Base-by-base conservation (phyloP, 2,888 invertebrate species). In the Apoda limacodes region DNA sequence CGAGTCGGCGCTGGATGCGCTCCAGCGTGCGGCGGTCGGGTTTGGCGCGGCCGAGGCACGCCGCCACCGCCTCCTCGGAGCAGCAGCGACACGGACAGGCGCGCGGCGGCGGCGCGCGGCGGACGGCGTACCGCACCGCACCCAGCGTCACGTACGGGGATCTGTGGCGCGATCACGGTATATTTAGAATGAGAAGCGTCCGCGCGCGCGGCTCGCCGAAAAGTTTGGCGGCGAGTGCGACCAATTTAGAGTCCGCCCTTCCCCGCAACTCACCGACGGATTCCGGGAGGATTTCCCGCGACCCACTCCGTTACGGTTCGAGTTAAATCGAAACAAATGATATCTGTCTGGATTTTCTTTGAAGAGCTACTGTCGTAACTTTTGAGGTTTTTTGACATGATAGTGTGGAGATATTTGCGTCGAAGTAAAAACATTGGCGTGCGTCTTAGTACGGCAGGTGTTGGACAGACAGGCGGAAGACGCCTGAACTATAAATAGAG, bases 1-100 rank as follows among this genome's bases (percentile, higher is more conserved):
- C 88, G 82, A 89, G 87, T 66, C 90, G 88, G 71, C 88, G 89
- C 63, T 89, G 89, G 72, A 91, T 82, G 52, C 91, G 89, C 82
- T 92, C 92, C 88, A 91, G 88, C 66, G 88, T 88, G 85, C 87
- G 86, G 71, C 74, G 70, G 57, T 75, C 76, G 52, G 74, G 74
- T 64, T 68, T 65, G 56, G 70, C 72, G 66, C 75, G 78, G 62
- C 69, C 71, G 56, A 74, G 72, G 70, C 78, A 78, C 63, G 74
- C 76, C 61, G 75, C 75, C 62, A 72, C 64, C 68, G 72, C 78
- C 69, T 78, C 81, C 66, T 78, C 80, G 66, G 76, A 80, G 76
- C 74, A 78, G 71, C 76, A 78, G 68, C 78, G 81, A 74, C 82
- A 78, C 49, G 75, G 71, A 65, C 78, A 76, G 65, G 78, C 74